These are phyloP conservation scores for Dilophus febrilis DNA, from an alignment of 2,888 invertebrate genomes.

Conservation along the genomic window DNA sequence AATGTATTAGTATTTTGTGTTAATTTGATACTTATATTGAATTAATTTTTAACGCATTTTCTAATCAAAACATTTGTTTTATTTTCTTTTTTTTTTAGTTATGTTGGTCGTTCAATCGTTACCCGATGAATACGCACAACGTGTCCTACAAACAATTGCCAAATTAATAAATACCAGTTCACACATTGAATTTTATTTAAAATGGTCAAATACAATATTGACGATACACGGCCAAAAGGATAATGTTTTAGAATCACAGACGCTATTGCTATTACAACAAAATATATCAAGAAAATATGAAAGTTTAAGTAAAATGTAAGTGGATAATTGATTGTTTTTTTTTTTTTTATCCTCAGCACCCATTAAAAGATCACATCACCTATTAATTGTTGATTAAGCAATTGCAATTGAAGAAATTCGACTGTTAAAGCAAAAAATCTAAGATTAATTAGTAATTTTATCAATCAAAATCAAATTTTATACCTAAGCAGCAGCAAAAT, in stretches of 20 bases:
- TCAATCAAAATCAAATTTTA: no score
- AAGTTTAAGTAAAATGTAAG: slow-evolving; percentile 71
- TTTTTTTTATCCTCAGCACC: neutral
- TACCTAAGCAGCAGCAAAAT: no score
- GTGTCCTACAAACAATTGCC: slow-evolving; percentile 53
- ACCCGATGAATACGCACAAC: slow-evolving; percentile 57
- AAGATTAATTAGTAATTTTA: no score
- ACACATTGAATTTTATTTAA: slow-evolving; percentile 77
- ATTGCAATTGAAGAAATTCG: no score
- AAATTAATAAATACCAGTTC: slow-evolving; percentile 55
- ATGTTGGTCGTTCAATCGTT: slow-evolving; percentile 51
- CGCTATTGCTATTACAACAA: slow-evolving; percentile 59
- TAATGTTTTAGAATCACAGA: slow-evolving; percentile 41
- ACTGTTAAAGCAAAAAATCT: no score
- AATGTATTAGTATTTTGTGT: neutral
- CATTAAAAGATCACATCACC: no score
- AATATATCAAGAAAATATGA: slow-evolving; percentile 61
- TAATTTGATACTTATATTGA: no score
- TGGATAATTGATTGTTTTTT: slow-evolving; percentile 2
- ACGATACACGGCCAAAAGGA: slow-evolving; percentile 43
- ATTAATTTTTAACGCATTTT: slow-evolving; percentile 7
- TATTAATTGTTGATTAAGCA: no score
- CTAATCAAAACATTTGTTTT: slow-evolving; percentile 5
- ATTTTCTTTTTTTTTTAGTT: slow-evolving; percentile 36
- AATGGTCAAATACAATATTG: slow-evolving; percentile 58